Conservation (phyloP, 2,888 invertebrate genomes). For the Drosophila anomalata region DNA sequence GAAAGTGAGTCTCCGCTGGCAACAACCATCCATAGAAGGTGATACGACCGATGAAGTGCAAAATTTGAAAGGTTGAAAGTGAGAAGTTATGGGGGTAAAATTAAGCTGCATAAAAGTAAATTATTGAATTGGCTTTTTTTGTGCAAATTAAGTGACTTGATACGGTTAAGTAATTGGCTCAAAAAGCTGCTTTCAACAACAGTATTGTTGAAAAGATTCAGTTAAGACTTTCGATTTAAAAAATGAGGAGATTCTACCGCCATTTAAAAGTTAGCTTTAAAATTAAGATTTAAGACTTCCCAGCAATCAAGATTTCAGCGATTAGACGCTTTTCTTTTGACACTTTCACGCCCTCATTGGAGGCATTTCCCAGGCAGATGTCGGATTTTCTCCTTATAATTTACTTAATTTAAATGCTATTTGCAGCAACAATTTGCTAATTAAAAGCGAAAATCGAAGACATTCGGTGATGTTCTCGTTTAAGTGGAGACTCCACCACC, state of each 20-base stretch:
- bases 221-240: background rate
- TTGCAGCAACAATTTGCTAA: conserved; percentile 56
- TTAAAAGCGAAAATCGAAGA: conserved; percentile 60
- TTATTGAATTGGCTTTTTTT: conserved; percentile 3
- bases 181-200: background rate
- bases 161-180: background rate
- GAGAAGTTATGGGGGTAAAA: conserved; percentile 28
- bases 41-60: conserved; percentile 46
- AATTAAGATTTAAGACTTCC: background rate
- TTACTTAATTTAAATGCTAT: conserved; percentile 60
- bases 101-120: background rate
- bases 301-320: background rate
- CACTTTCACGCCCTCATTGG: conserved; percentile 24
- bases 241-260: background rate
- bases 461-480: conserved; percentile 37
- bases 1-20: conserved; percentile 48
- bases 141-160: background rate
- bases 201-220: background rate
- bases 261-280: background rate
- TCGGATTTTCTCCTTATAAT: conserved; percentile 58
- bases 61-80: conserved; percentile 49
- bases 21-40: conserved; percentile 32
- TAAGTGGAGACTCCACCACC: conserved; percentile 5
- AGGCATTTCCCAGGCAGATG: conserved; percentile 7
- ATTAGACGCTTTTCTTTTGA: conserved; percentile 3